Evolutionary conservation across 2,113 vertebrate genomes (phyloP).

Genomic region (Eubucco bourcierii): DNA sequence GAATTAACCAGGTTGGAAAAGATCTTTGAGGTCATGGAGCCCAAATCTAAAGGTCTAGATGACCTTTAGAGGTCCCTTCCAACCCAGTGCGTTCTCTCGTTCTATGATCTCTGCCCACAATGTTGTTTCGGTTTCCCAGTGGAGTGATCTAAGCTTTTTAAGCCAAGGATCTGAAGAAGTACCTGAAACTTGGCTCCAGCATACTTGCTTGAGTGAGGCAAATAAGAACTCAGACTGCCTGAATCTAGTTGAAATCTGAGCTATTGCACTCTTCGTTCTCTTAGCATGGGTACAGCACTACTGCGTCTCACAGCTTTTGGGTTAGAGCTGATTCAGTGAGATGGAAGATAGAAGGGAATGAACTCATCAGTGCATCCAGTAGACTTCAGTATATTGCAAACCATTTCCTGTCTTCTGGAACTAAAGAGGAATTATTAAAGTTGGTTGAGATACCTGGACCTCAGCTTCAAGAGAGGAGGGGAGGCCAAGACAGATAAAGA

Average conservation of each 20-base stretch:
- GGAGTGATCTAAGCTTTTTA: not conserved
- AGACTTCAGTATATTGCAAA: not conserved
- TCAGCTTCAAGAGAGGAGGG: not conserved
- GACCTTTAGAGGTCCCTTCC: no score
- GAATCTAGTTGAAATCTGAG: not conserved
- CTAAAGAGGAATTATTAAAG: not conserved
- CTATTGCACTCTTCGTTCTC: not conserved
- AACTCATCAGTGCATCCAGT: not conserved
- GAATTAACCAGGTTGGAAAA: no score
- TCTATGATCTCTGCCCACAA: not conserved
- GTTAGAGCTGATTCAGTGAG: not conserved
- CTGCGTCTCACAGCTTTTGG: not conserved
- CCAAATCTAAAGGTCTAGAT: no score
- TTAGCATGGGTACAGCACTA: not conserved
- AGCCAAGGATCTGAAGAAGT: not conserved
- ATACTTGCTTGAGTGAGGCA: not conserved
- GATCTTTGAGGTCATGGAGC: no score
- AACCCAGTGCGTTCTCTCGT: no score
- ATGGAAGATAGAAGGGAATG: not conserved
- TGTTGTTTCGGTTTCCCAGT: not conserved
- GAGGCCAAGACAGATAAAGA: not conserved
- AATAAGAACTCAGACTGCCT: not conserved
- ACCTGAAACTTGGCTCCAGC: not conserved
- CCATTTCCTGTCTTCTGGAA: conserved; percentile 32
- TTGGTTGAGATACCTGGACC: not conserved